Evolutionary conservation across 2,888 invertebrate genomes (phyloP), one percentile per base, ranked within the genome.

Genomic region (Agonopterix heracliana): DNA sequence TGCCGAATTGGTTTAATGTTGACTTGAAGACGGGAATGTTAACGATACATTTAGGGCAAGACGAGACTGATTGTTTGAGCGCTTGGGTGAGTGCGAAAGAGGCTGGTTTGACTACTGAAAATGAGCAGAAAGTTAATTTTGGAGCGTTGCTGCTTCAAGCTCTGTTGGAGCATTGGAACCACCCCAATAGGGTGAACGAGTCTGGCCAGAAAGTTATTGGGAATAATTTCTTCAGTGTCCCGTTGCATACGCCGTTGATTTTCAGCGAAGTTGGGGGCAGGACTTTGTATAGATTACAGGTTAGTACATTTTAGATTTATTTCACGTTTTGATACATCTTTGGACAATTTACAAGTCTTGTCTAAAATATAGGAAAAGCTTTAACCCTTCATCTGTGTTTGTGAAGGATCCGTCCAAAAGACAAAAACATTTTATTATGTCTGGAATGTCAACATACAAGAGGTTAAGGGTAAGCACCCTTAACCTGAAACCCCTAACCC

Each of bases 61-160:
- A 99, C 76, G 99, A 99, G 84, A 95, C 96, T 1, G 99, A 99
- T 76, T 99, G 98, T 76, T 95, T 99, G 68, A 94, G 98, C 38
- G 98, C 99, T 0, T 99, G 99, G 99, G 97, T 99, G 3, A 98
- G 98, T 46, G 96, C 98, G 0, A 95, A 94, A 75, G 99, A 99
- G 75, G 95, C 97, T 17, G 98, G 97, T 0, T 90, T 99, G 60
- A 93, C 94, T 0, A 91, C 76, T 84, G 96, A 90, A 69, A 92
- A 81, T 48, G 97, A 97, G 71, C 94, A 95, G 59, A 97, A 93
- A 91, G 98, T 99, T 1, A 99, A 99, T 76, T 98, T 98, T 75
- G 99, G 99, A 11, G 96, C 96, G 55, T 88, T 99, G 49, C 80
- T 99, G 44, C 87, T 99, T 45, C 97, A 98, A 91, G 98, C 98